A percentile compares a stretch with the other conserved stretches of the same genome.
Conservation (phyloP, 2,113 vertebrate species). For the Catagonus wagneri region DNA sequence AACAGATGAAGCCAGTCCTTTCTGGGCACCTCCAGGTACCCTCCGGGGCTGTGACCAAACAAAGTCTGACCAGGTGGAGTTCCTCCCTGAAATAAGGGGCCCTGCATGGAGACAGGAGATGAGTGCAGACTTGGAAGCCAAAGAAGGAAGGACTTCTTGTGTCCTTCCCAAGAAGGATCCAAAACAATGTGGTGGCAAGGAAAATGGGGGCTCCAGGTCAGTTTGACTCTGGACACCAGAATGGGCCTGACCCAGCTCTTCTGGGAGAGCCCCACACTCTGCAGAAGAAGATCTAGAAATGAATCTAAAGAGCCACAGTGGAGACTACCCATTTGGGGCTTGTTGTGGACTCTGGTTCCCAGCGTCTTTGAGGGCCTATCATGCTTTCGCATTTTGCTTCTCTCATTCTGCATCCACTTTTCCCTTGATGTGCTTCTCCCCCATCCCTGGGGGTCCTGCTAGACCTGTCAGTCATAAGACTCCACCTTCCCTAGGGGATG, state of each 20-base stretch:
- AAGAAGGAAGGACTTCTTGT: neutral
- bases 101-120: neutral
- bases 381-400: neutral
- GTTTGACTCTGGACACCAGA: neutral
- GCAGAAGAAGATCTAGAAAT: neutral
- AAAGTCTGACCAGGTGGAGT: neutral
- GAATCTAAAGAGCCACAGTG: neutral
- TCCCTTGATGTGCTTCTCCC: neutral
- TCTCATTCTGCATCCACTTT: neutral
- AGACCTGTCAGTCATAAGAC: neutral
- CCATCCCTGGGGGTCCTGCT: neutral
- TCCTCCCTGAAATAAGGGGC: neutral
- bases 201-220: neutral
- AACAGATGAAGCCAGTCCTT: neutral
- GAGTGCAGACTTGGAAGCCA: neutral
- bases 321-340: too few species aligned
- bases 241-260: neutral
- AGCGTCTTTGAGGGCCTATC: neutral
- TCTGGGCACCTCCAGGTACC: rapidly evolving
- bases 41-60: neutral
- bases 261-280: neutral
- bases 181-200: neutral
- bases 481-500: neutral
- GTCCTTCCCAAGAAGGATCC: neutral
- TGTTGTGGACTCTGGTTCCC: neutral